Base-by-base conservation (phyloP, 1,140 invertebrate species). In the Anoplophora glabripennis region DNA sequence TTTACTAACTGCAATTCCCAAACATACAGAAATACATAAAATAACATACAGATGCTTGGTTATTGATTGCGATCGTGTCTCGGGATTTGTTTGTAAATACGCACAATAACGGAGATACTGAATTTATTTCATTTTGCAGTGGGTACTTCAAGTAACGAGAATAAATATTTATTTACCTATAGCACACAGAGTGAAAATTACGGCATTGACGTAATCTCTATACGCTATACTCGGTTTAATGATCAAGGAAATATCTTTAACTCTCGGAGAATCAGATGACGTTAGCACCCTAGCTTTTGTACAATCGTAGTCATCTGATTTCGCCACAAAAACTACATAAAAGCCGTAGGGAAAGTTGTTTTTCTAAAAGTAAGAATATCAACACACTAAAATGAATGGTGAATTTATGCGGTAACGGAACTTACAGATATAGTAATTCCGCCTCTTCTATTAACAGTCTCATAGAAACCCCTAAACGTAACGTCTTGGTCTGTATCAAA, bases 251-350 rank as follows among this genome's bases (percentile, higher is more conserved):
- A 89, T 67, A 34, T 65, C 76, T 74, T 90, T 89, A 7, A 71
- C 73, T 1, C 80, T 75, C 40, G 68, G 54, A 64, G 71, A 21
- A 67, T 66, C 41, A 36, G 37, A 64, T 37, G 47, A 52, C 4
- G 46, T 18, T 61, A 59, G 70, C 59, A 47, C 65, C 9, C 69
- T 66, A 8, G 69, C 60, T 14, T 79, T 81, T 40, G 78, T 78
- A 69, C 92, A 94, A 55, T 86, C 84, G 1, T 77, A 80, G 66
- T 93, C 89, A 48, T 86, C 85, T 0, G 84, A 82, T 77, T 92
- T 89, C 51, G 91, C 85, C 12, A 92, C 87, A 64, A 93, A 83
- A 1, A 93, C 89, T 40, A 93, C 81, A 75, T 89, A 93, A 74
- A 93, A 89, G 8, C 89, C 89, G 44, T 80, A 62, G 1, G 86